Conservation (phyloP, 2,113 vertebrate genomes). For the Ranitomeya variabilis region DNA sequence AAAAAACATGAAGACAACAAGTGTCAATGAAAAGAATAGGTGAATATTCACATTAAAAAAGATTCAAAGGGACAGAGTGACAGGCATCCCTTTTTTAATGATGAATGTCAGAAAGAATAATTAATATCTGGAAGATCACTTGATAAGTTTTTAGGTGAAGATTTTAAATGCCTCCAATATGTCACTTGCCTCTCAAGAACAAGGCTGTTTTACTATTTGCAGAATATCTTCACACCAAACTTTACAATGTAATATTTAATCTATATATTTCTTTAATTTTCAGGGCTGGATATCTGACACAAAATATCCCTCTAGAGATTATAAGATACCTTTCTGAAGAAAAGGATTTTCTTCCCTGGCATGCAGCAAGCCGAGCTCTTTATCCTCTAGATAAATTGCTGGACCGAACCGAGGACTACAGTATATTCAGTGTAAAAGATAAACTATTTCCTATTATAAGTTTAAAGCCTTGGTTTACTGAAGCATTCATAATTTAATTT, state of each 20-base stretch:
- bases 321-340: conserved; percentile 92
- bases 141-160: not conserved
- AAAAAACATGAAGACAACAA: not conserved
- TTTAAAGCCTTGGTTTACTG: conserved; percentile 54
- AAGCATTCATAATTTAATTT: conserved; percentile 29
- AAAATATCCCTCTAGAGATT: conserved; percentile 91
- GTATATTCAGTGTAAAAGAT: conserved; percentile 88
- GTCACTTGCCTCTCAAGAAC: not conserved
- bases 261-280: conserved; percentile 63
- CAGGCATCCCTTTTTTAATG: not conserved
- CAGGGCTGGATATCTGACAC: conserved; percentile 96
- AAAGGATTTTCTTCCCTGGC: conserved; percentile 96
- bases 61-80: not conserved
- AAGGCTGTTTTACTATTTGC: not conserved
- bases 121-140: not conserved
- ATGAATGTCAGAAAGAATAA: not conserved
- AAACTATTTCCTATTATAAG: conserved; percentile 60
- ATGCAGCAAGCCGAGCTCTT: conserved; percentile 89
- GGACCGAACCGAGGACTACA: conserved; percentile 94
- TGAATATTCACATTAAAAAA: not conserved
- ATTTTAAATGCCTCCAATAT: not conserved
- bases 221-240: not conserved
- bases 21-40: not conserved
- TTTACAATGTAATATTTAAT: conserved; percentile 64
- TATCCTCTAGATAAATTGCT: conserved; percentile 96